Conservation (phyloP, 2,888 invertebrate species). For the Epicampocera succincta region DNA sequence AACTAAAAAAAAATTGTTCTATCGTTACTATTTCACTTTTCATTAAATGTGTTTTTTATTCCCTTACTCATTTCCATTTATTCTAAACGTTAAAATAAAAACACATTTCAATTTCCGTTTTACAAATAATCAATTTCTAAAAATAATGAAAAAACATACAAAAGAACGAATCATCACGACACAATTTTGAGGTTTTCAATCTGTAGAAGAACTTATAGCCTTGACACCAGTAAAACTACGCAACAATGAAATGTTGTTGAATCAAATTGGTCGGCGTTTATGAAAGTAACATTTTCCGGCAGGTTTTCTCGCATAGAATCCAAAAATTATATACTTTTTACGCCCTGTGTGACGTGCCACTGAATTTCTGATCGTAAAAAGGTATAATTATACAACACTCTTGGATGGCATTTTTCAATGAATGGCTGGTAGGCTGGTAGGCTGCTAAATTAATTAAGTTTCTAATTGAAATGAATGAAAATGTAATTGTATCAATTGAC, state of each 20-base stretch:
- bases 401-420: too few species aligned
- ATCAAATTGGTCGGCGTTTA: background rate
- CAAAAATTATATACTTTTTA: too few species aligned
- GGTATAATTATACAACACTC: too few species aligned
- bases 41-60: conserved; percentile 25
- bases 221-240: background rate
- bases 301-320: too few species aligned
- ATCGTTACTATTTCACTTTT: conserved; percentile 29
- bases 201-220: conserved; percentile 1
- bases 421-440: too few species aligned
- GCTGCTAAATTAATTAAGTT: too few species aligned
- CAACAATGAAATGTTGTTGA: background rate
- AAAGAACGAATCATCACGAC: conserved; percentile 39
- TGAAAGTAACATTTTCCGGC: background rate
- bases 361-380: too few species aligned
- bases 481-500: too few species aligned
- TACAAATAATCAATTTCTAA: conserved; percentile 59
- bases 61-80: conserved; percentile 23
- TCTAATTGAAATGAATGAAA: too few species aligned
- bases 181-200: conserved; percentile 47
- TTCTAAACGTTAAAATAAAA: conserved; percentile 36
- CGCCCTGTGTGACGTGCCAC: too few species aligned
- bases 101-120: conserved; percentile 68
- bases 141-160: conserved; percentile 47
- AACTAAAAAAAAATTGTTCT: conserved; percentile 20